Base-by-base conservation (phyloP, 30 jellyfish, hydroid and myxozoan species). In the Chironex yamaguchii region DNA sequence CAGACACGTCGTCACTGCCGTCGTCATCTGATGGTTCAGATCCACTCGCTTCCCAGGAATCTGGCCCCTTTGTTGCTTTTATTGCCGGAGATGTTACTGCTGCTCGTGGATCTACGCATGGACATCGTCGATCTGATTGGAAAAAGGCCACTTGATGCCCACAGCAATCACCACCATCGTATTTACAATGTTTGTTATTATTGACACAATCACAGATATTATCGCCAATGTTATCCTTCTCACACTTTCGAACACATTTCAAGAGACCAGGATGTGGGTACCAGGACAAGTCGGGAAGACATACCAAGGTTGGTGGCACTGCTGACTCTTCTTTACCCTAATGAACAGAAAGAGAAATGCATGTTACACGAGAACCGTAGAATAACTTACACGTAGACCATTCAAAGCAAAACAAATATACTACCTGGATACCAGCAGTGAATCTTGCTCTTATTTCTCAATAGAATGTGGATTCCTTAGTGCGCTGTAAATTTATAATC, bases 81-180 rank as follows among this genome's bases (percentile, higher is more conserved):
- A 2, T 25, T 32, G 1, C 28, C 34, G 51, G 14, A 21, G n/a
- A 29, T 49, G 20, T 42, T 0, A 6, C 36, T 13, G 27, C n/a
- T 17, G 81, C 76, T 26, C 28, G 11, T 29, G 82, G 82, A 33
- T 51, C 81, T 22, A 0, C 22, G 26, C 80, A 51, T 25, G 34
- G n/a, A 0, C 90, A 79, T 29, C 35, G 30, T 26, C 27, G 4
- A 23, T 34, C 35, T 36, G 2, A 49, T 0, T 22, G 29, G 25
- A 23, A 34, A 76, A 2, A 0, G 4, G 24, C 52, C 77, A 3
- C 62, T 34, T 62, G 52, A 36, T 12, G 34, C 30, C 4, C 58
- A 42, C 98, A 93, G 76, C 98, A 93, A 62, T 88, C 96, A 6
- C 98, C 98, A 50, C 86, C 75, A 79, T 93, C 98, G 63, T 81